phyloP scores from a whole-genome alignment of 37 sponge, comb jelly and placozoan species.

The Bolinopsis microptera region DNA sequence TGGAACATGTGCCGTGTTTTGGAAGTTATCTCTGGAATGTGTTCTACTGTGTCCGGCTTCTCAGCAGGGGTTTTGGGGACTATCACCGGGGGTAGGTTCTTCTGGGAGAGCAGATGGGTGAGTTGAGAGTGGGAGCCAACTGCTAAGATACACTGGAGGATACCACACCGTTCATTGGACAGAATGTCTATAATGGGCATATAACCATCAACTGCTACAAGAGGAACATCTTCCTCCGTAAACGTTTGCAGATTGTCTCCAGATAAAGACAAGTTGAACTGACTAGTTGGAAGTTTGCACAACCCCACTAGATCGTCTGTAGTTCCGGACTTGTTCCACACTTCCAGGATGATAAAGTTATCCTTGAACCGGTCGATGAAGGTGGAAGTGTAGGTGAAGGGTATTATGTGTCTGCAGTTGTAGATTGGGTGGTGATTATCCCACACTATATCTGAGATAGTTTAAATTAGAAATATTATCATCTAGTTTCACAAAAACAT shows the following conservation, averaged over 20 bases:
- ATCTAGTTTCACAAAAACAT: too few relatives aligned
- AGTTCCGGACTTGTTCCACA: slow-evolving; percentile 30
- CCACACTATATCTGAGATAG: slow-evolving; percentile 47
- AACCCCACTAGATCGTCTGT: slow-evolving; percentile 4
- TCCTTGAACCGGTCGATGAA: slow-evolving; percentile 39
- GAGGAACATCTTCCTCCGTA: background rate
- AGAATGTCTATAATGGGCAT: slow-evolving; percentile 35
- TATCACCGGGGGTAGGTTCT: slow-evolving; percentile 24
- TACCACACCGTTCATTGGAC: slow-evolving; percentile 44
- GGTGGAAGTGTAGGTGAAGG: slow-evolving; percentile 62
- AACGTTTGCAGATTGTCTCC: background rate
- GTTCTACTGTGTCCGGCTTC: background rate
- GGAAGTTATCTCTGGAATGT: background rate
- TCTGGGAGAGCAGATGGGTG: background rate
- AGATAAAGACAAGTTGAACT: slow-evolving; percentile 23
- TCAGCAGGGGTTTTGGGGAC: background rate
- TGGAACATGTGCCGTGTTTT: slow-evolving; percentile 26
- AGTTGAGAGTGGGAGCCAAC: slow-evolving; percentile 49
- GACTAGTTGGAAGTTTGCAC: slow-evolving; percentile 40
- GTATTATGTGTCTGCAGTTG: slow-evolving; percentile 54
- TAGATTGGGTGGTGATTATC: slow-evolving; percentile 35
- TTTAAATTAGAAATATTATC: too few relatives aligned
- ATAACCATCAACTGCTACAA: slow-evolving; percentile 62
- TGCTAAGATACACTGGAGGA: slow-evolving; percentile 54
- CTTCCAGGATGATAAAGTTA: slow-evolving; percentile 61